Base-by-base conservation (phyloP, 2,797 vertebrate species). In the Harpagifer antarcticus region DNA sequence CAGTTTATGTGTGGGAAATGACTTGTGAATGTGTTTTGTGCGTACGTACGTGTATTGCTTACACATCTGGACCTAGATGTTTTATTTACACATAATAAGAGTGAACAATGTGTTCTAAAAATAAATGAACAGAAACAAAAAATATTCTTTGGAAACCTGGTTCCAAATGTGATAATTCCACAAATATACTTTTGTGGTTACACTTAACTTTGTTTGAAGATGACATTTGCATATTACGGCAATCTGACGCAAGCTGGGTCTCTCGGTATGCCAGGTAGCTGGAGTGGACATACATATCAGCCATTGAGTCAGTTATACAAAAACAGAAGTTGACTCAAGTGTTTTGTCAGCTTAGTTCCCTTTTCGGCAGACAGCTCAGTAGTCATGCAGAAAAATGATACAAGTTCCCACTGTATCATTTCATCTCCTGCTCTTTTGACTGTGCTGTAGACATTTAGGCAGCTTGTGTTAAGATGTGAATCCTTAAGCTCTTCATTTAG, bases 401-500 rank as follows among this genome's bases (percentile, higher is more conserved):
- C 54, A 68, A 59, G 58, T 37, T 19, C 57, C 31, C 27, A 10
- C 63, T 59, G 44, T 54, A 68, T 81, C 57, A 3, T 48, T 74
- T 61, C 42, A 47, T 69, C 9, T 50, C 14, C 64, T 55, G 43
- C 17, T 37, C 33, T 14, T 75, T 65, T 66, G 54, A 62, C 66
- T 23, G 45, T 9, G 6, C 37, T 52, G 17, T 0, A 37, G 45
- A 33, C 54, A 2, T 52, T 62, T 50, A 11, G 47, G 55, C 72
- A 58, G 62, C 42, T n/a, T 7, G 48, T 58, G 58, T 73, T 55
- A 63, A 52, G 20, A 43, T 56, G 53, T 73, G 85, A 72, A 76
- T 73, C 64, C 72, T 71, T 20, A 37, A 72, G 62, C 69, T 68
- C 74, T 55, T 83, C 72, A 86, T 87, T 82, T 81, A 88, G 61